Evolutionary conservation across 2,888 invertebrate species (phyloP), one percentile per base, ranked within the genome.

Genomic region (Ernsta delagoae): DNA sequence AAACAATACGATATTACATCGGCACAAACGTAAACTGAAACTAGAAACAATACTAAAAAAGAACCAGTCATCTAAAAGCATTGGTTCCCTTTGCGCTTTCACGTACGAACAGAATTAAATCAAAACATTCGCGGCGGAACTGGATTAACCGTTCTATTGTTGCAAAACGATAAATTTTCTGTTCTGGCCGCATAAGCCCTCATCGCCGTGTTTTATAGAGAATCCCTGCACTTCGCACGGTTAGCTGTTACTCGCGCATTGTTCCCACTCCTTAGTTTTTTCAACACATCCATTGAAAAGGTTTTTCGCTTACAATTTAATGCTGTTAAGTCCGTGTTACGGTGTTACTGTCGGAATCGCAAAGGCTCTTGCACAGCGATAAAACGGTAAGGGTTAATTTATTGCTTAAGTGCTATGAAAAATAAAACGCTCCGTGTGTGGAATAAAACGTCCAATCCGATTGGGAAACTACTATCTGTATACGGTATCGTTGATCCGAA

Each of bases 131-230:
- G 65, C 78, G 77, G 77, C 74, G 75, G 77, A 80, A 85, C 84
- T 81, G 85, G 87, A 88, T 90, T 88, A 89, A 84, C 74, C 80
- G 78, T 76, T 75, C 79, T 78, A 88, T 90, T 91, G 89, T 90
- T 83, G 80, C 79, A 75, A 78, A 81, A 81, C 87, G 81, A 90
- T 90, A 90, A 89, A 89, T 90, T 88, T 84, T 79, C 87, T 81
- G 83, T 83, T 85, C 84, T 80, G 78, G 75, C 78, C 81, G 75
- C 75, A 78, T 86, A 83, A 89, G 82, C 83, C 78, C 76, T 74
- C 79, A 83, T 84, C 76, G 77, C 82, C 75, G 77, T 84, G 84
- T 83, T 82, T 82, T 77, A 80, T 77, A 78, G 71, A 71, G 75
- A 73, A 74, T 75, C 74, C 73, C 34, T 69, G 65, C 66, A 72